Conservation (phyloP, 2,888 invertebrate species). For the Lasioglossum villosulum region DNA sequence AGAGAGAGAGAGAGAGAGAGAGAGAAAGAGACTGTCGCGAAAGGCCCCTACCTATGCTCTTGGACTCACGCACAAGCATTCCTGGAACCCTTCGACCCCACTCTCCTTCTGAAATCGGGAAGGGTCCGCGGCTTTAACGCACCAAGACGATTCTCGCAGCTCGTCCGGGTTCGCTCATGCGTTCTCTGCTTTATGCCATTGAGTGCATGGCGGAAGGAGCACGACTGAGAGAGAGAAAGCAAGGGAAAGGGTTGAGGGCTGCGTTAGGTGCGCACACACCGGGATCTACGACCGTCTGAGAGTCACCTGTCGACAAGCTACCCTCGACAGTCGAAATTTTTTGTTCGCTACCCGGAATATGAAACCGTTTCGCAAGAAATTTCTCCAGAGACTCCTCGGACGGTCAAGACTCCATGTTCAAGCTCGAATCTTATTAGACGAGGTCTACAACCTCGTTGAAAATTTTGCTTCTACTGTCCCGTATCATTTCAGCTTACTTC, state of each 20-base stretch:
- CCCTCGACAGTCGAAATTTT: slow-evolving; percentile 19
- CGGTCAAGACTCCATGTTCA: not conserved
- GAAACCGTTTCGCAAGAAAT: not conserved
- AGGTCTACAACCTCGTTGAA: not conserved
- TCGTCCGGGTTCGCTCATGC: slow-evolving; percentile 67
- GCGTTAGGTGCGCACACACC: slow-evolving; percentile 21
- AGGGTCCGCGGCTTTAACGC: slow-evolving; percentile 52
- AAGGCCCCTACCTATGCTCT: slow-evolving; percentile 56
- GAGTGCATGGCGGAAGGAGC: slow-evolving; percentile 56
- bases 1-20: not conserved
- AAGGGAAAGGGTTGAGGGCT: not conserved
- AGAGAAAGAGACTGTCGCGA: slow-evolving; percentile 53
- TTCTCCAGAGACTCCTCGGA: not conserved
- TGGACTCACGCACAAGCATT: slow-evolving; percentile 54
- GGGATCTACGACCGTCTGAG: slow-evolving; percentile 51
- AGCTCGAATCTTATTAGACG: not conserved
- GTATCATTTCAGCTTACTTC: too few relatives aligned
- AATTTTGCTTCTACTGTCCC: not conserved
- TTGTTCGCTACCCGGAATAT: not conserved
- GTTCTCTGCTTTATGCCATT: slow-evolving; percentile 63
- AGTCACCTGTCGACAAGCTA: slow-evolving; percentile 48
- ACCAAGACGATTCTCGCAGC: slow-evolving; percentile 64
- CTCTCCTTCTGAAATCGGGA: slow-evolving; percentile 23
- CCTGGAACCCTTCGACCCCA: slow-evolving; percentile 55
- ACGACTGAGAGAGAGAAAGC: slow-evolving; percentile 9